A percentile compares a stretch with the other conserved stretches of the same genome.
phyloP scores from a whole-genome alignment of 2,113 vertebrate species.

The Chaenocephalus aceratus region DNA sequence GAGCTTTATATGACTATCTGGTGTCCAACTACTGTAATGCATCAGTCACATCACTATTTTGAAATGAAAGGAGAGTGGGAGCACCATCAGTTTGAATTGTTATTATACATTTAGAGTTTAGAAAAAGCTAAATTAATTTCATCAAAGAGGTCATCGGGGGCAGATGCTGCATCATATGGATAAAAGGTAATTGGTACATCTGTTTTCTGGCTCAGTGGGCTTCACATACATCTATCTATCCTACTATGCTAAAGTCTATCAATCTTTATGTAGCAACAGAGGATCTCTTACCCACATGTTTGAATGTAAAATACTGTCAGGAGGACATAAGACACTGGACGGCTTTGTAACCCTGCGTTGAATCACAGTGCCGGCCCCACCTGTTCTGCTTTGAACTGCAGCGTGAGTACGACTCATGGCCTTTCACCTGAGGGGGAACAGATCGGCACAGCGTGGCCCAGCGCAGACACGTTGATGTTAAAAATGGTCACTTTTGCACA shows the following conservation, averaged over 20 bases:
- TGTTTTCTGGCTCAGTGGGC: constrained; percentile 25
- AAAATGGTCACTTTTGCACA: constrained; percentile 63
- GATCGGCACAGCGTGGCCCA: constrained; percentile 13
- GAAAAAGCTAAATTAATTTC: not conserved
- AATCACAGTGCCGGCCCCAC: constrained; percentile 55
- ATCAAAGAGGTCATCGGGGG: not conserved
- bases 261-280: constrained; percentile 43
- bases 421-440: constrained; percentile 46
- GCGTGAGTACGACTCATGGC: constrained; percentile 36
- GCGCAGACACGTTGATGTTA: constrained; percentile 36
- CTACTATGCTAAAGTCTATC: constrained; percentile 25
- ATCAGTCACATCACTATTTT: not conserved
- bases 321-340: constrained; percentile 40
- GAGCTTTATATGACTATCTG: not conserved
- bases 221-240: constrained; percentile 26
- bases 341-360: constrained; percentile 43
- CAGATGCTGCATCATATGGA: constrained; percentile 22
- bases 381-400: constrained; percentile 68
- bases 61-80: not conserved
- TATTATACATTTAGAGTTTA: not conserved
- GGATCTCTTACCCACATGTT: constrained; percentile 52
- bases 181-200: not conserved
- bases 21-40: not conserved
- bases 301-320: constrained; percentile 31
- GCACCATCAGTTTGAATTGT: not conserved